These are phyloP conservation scores for Pseudomyrmex dendroicus DNA, from an alignment of 1,140 invertebrate species.

Conservation along the genomic window DNA sequence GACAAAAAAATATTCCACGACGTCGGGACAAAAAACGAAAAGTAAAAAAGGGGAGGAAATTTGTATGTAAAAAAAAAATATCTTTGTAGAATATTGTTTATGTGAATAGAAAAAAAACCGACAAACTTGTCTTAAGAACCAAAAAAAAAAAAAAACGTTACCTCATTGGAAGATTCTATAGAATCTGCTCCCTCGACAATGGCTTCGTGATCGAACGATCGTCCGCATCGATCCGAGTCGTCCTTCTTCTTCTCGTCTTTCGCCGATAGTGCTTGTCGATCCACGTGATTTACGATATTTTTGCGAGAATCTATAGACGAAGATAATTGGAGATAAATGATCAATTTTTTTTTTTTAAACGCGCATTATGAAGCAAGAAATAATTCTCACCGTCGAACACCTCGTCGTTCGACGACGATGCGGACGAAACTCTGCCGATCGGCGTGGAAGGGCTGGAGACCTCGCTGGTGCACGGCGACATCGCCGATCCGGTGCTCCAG, in stretches of 20 bases:
- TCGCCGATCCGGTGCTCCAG: slow-evolving; percentile 35
- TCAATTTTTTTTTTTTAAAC: too few species aligned
- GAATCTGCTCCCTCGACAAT: slow-evolving; percentile 9
- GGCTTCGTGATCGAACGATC: slow-evolving; percentile 77
- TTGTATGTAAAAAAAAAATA: too few species aligned
- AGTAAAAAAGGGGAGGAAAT: too few species aligned
- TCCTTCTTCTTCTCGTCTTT: slow-evolving; percentile 63
- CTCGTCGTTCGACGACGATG: slow-evolving; percentile 86
- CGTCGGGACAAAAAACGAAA: too few species aligned
- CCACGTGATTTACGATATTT: slow-evolving; percentile 8
- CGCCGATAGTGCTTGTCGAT: slow-evolving; percentile 18
- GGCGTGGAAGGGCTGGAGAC: slow-evolving; percentile 80
- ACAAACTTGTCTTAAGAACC: not conserved
- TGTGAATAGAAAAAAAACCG: too few species aligned
- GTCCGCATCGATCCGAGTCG: slow-evolving; percentile 74
- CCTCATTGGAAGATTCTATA: slow-evolving; percentile 30
- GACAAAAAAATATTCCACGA: too few species aligned
- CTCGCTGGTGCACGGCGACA: slow-evolving; percentile 64
- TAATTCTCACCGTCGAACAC: slow-evolving; percentile 74
- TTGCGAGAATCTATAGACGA: slow-evolving; percentile 46
- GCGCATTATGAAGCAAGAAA: not conserved
- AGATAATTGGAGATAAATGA: not conserved
- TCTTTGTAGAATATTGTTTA: not conserved
- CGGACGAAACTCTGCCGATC: slow-evolving; percentile 80
- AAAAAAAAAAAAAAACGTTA: not conserved